A percentile compares a stretch with the other conserved stretches of the same genome.
Conservation (phyloP, 2,113 vertebrate species). For the Cebidichthys violaceus region DNA sequence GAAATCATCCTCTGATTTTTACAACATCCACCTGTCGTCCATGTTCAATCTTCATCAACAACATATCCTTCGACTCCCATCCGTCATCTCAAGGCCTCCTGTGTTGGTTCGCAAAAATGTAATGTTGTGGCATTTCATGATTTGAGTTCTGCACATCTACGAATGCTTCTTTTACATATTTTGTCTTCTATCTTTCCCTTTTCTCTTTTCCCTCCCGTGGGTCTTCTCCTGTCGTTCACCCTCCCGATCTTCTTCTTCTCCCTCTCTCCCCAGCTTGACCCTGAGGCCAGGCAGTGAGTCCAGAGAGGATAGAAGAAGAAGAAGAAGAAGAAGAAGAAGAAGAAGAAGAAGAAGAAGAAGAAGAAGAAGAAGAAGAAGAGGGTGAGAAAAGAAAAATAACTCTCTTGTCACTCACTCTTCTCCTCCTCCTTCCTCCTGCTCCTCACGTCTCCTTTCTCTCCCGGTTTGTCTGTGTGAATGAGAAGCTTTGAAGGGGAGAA, state of each 20-base stretch:
- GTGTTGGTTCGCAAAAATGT: too few relatives aligned
- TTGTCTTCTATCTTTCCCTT: background rate
- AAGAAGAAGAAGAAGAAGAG: conserved; percentile 13
- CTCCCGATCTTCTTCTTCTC: background rate
- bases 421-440: conserved; percentile 30
- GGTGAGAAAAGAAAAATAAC: conserved; percentile 20
- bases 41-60: background rate
- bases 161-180: background rate
- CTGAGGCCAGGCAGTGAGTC: conserved; percentile 44
- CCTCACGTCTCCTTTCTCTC: conserved; percentile 69
- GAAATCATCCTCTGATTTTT: too few relatives aligned
- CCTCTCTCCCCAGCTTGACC: conserved; percentile 23
- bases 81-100: too few relatives aligned
- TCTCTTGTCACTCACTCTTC: conserved; percentile 61
- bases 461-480: conserved; percentile 76
- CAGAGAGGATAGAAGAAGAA: conserved; percentile 23
- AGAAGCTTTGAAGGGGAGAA: conserved; percentile 82
- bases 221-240: conserved; percentile 7
- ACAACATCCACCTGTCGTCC: background rate
- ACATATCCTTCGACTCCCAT: too few relatives aligned
- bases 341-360: conserved; percentile 3
- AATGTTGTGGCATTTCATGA: too few relatives aligned
- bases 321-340: conserved; percentile 13
- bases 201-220: background rate
- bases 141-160: background rate